Evolutionary conservation across 2,797 vertebrate genomes (phyloP).

Genomic region (Peromyscus attwateri): DNA sequence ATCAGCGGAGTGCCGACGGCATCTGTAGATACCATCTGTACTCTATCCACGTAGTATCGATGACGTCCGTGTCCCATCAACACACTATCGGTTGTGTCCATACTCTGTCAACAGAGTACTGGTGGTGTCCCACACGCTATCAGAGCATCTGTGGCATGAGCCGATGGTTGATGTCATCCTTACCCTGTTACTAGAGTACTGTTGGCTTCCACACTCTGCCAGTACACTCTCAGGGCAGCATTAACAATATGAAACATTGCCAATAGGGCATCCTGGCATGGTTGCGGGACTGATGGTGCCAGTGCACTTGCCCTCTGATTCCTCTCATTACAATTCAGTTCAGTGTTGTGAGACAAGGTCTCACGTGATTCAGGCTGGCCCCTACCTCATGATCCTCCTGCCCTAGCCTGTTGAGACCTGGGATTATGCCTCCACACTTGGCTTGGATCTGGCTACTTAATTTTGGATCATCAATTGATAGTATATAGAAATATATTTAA

Average conservation of each 20-base stretch:
- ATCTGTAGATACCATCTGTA: background rate
- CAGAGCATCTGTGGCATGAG: background rate
- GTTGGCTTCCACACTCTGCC: background rate
- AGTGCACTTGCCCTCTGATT: background rate
- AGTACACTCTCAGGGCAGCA: background rate
- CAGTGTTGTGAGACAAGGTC: background rate
- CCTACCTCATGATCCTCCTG: background rate
- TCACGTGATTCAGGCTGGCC: background rate
- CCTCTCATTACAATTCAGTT: background rate
- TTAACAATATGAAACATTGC: background rate
- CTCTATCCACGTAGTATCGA: background rate
- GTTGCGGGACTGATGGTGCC: background rate
- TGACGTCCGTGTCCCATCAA: too few species aligned
- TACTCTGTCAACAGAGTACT: background rate
- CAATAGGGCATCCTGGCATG: background rate
- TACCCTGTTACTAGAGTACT: background rate
- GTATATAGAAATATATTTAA: background rate
- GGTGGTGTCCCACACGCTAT: background rate
- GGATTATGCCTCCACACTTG: background rate
- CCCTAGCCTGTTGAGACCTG: background rate
- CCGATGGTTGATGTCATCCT: background rate
- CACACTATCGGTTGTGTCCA: background rate
- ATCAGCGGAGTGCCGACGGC: background rate
- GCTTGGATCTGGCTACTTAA: background rate
- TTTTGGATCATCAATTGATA: background rate